These are phyloP conservation scores for Nemotelus nigrinus DNA, from an alignment of 2,888 invertebrate genomes.

Conservation along the genomic window DNA sequence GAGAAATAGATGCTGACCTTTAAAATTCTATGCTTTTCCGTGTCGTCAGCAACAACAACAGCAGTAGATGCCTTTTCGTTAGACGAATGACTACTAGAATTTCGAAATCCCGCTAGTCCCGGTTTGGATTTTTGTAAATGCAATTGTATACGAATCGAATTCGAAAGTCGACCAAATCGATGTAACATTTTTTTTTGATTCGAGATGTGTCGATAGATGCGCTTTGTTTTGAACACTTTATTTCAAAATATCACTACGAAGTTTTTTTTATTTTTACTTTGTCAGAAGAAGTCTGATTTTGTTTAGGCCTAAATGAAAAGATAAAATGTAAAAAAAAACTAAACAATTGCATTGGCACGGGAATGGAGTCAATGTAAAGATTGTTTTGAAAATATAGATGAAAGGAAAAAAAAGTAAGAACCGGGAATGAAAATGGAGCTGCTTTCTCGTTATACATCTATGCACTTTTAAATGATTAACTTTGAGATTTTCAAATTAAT, in stretches of 20 bases:
- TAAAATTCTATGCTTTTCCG: constrained; percentile 54
- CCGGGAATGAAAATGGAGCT: background rate
- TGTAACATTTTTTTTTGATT: constrained; percentile 60
- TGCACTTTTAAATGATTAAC: too few species aligned
- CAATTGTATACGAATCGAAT: constrained; percentile 45
- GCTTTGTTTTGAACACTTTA: too few species aligned
- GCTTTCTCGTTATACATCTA: too few species aligned
- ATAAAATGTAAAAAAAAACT: constrained; percentile 6
- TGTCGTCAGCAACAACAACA: constrained; percentile 56
- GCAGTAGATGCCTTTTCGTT: constrained; percentile 56
- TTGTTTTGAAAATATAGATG: constrained; percentile 15
- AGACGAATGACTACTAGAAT: constrained; percentile 7
- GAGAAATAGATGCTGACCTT: constrained; percentile 60
- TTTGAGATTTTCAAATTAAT: too few species aligned
- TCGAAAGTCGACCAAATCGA: constrained; percentile 59
- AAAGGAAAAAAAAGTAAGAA: background rate
- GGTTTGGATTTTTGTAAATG: constrained; percentile 19
- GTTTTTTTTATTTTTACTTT: background rate
- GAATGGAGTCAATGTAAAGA: constrained; percentile 10
- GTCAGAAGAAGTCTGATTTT: background rate
- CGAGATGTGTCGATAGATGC: background rate
- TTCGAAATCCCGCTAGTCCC: background rate
- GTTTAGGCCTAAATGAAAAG: constrained; percentile 36
- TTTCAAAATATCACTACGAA: background rate
- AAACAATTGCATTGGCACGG: constrained; percentile 19